Base-by-base conservation (phyloP, 2,797 vertebrate genomes). In the Coccyzus lansbergi region DNA sequence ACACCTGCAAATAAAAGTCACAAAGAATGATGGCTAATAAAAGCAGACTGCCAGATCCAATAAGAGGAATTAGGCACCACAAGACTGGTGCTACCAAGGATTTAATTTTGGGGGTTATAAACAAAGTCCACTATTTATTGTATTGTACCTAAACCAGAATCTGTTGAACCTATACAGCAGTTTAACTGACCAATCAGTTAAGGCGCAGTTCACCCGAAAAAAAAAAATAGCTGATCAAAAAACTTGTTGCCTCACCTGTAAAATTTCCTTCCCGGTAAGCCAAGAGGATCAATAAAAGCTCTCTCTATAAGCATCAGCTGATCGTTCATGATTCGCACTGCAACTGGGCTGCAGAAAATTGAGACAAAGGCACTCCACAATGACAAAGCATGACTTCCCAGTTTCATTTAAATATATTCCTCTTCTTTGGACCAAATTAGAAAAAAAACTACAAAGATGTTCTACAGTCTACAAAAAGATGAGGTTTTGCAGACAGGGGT, bases 221-320 rank as follows among this genome's bases (percentile, higher is more conserved):
- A 59, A 21, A 59, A 21, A 13, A 16, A 15, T 48, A 44, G 10
- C 8, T 28, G 9, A 11, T 18, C 21, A 64, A 52, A 42, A 33
- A 77, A 80, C 17, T 15, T 59, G 17, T 36, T 53, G 51, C 36
- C 96, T 97, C 94, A 99, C 99, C 99, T 99, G 97, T 99, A 99
- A 97, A 99, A 99, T 2, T 95, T 98, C 96, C 99, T 98, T 55
- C 98, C 99, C 63, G 99, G 99, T 94, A 99, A 98, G 7, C 99
- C 99, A 81, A 99, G 97, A 22, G 99, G 99, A 96, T 99, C 99
- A 3, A 98, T 98, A 94, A 99, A 99, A 44, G 98, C 98, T 97
- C 99, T 98, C 96, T 99, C 99, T 82, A 99, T 88, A 67, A 99
- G 97, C 99, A 99, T 99, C 94, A 99, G 76, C 93, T 99, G 99